These are phyloP conservation scores for Cephus nigrinus DNA, from an alignment of 2,888 invertebrate genomes.

Conservation along the genomic window DNA sequence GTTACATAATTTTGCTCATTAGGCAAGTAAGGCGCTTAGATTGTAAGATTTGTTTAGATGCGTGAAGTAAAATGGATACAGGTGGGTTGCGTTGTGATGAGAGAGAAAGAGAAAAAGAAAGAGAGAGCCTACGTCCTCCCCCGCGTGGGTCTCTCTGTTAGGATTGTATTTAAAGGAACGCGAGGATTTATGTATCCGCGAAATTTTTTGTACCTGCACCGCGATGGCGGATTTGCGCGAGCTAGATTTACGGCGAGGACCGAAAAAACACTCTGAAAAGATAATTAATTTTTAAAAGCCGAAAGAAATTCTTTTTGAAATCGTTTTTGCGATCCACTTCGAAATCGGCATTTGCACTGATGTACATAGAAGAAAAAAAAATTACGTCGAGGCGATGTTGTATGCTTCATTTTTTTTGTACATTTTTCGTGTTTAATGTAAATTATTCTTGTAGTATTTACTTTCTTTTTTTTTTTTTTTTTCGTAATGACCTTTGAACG, in stretches of 20 bases:
- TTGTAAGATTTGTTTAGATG: conserved; percentile 18
- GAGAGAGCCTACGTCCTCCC: not conserved
- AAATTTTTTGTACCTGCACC: not conserved
- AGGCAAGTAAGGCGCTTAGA: conserved; percentile 36
- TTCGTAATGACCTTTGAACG: not conserved
- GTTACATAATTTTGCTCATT: conserved; percentile 50
- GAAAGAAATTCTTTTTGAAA: not conserved
- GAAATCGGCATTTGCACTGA: not conserved
- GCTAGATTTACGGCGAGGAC: not conserved
- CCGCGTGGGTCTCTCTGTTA: not conserved
- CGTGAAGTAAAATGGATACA: conserved; percentile 24
- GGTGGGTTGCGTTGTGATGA: conserved; percentile 21
- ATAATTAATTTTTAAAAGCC: not conserved
- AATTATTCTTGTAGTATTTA: not conserved
- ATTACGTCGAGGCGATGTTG: not conserved
- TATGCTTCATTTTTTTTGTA: not conserved
- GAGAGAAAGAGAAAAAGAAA: not conserved
- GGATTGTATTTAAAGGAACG: not conserved
- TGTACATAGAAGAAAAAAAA: not conserved
- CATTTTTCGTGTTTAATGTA: not conserved
- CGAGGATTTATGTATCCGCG: not conserved
- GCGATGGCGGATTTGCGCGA: not conserved
- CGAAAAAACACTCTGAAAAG: not conserved
- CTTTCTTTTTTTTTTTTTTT: not conserved
- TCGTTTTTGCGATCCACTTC: not conserved